A percentile compares a stretch with the other conserved stretches of the same genome.
Conservation (phyloP, 1,140 invertebrate genomes). For the Macrobrachium rosenbergii region DNA sequence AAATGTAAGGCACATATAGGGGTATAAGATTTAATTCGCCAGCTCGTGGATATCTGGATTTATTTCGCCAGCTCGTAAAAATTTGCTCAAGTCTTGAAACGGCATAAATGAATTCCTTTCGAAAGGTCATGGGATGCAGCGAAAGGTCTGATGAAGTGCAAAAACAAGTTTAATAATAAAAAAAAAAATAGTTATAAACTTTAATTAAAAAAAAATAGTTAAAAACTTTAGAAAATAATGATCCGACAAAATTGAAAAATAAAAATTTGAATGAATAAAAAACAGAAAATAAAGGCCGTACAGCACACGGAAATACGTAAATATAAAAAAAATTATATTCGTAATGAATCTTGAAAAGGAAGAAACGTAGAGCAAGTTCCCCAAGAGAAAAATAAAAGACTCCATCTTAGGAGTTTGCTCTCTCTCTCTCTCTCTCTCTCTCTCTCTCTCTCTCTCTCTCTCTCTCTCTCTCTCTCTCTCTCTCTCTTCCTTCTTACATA, state of each 20-base stretch:
- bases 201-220: neutral
- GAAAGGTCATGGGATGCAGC: neutral
- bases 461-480: no score
- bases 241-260: neutral
- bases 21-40: no score
- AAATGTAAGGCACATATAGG: no score
- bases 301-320: neutral
- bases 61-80: no score
- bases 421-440: no score
- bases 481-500: no score
- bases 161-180: no score
- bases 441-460: no score
- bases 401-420: no score
- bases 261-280: neutral
- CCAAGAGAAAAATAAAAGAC: neutral
- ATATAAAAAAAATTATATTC: neutral
- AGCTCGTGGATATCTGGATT: no score
- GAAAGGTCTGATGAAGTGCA: neutral
- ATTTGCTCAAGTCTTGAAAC: neutral
- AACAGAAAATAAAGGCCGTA: neutral
- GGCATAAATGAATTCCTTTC: neutral
- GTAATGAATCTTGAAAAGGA: neutral
- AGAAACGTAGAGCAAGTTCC: neutral
- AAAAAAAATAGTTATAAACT: neutral
- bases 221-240: neutral